phyloP scores from a whole-genome alignment of 1,140 invertebrate species.

The Cepaea nemoralis region DNA sequence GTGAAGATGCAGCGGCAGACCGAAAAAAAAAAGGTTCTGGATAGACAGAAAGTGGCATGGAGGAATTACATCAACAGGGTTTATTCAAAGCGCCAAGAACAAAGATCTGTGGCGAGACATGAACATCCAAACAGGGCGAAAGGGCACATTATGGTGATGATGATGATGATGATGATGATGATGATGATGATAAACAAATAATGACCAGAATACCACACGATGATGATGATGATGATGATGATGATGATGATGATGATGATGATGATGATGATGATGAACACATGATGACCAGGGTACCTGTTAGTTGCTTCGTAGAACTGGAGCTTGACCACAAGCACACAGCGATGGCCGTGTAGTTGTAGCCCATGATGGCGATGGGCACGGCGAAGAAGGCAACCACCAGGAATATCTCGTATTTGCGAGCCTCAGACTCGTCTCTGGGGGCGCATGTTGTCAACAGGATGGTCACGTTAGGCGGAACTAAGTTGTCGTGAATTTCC shows the following conservation, averaged over 20 bases:
- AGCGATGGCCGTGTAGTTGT: constrained; percentile 87
- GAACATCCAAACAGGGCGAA: too few species aligned
- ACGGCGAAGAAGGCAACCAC: constrained; percentile 81
- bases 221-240: not conserved
- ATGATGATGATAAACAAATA: too few species aligned
- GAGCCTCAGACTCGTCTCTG: not conserved
- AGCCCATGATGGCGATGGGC: constrained; percentile 84
- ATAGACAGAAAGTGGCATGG: too few species aligned
- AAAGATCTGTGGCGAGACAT: too few species aligned
- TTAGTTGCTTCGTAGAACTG: constrained; percentile 76
- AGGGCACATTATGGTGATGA: too few species aligned
- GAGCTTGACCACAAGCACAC: constrained; percentile 82
- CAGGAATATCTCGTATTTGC: constrained; percentile 79
- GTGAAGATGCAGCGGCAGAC: too few species aligned
- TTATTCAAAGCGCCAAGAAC: too few species aligned
- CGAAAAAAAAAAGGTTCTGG: too few species aligned
- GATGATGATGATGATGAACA: not conserved
- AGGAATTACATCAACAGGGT: too few species aligned
- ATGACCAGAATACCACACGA: not conserved
- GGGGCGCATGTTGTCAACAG: constrained; percentile 52
- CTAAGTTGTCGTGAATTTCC: constrained; percentile 34
- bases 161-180: too few species aligned
- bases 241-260: not conserved
- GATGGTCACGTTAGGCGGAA: constrained; percentile 49
- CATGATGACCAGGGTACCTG: constrained; percentile 30